Percentiles rank a stretch among this genome's conserved stretches.
Conservation (phyloP, 2,797 vertebrate genomes). For the Esox lucius region DNA sequence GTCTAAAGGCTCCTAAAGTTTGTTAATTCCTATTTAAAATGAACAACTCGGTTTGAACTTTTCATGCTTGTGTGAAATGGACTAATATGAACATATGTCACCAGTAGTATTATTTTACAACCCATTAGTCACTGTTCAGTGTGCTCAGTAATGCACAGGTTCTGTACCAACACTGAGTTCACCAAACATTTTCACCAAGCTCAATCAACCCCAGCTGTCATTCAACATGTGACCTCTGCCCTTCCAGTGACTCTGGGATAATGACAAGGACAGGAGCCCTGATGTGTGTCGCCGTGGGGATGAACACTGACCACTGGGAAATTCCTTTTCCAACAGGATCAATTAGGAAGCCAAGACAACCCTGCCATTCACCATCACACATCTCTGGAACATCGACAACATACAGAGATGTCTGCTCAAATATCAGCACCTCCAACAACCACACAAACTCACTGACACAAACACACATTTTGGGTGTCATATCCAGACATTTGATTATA, state of each 20-base stretch:
- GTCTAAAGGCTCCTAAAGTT: too few relatives aligned
- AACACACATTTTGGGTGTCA: slow-evolving; percentile 15
- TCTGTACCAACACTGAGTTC: slow-evolving; percentile 4
- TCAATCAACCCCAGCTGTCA: slow-evolving; percentile 4
- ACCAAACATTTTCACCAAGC: slow-evolving; percentile 7
- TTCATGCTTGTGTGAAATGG: too few relatives aligned
- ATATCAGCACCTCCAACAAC: slow-evolving; percentile 8
- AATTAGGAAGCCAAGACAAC: slow-evolving; percentile 7
- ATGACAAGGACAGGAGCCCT: slow-evolving; percentile 16
- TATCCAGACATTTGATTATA: slow-evolving; percentile 30
- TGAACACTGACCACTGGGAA: slow-evolving; percentile 7
- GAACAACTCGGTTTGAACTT: too few relatives aligned
- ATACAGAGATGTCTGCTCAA: slow-evolving; percentile 5
- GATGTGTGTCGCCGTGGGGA: slow-evolving; percentile 9
- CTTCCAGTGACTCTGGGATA: slow-evolving; percentile 11
- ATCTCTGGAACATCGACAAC: not conserved
- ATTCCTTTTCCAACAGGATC: slow-evolving; percentile 13
- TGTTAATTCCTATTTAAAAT: too few relatives aligned
- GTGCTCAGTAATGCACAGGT: not conserved
- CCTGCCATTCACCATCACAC: slow-evolving; percentile 13
- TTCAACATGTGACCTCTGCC: slow-evolving; percentile 24
- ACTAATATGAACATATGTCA: too few relatives aligned
- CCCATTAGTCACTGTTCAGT: not conserved
- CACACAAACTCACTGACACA: slow-evolving; percentile 16
- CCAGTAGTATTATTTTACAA: not conserved